These are phyloP conservation scores for Strigamia crassipes DNA, from an alignment of 2,888 invertebrate genomes.

Conservation along the genomic window DNA sequence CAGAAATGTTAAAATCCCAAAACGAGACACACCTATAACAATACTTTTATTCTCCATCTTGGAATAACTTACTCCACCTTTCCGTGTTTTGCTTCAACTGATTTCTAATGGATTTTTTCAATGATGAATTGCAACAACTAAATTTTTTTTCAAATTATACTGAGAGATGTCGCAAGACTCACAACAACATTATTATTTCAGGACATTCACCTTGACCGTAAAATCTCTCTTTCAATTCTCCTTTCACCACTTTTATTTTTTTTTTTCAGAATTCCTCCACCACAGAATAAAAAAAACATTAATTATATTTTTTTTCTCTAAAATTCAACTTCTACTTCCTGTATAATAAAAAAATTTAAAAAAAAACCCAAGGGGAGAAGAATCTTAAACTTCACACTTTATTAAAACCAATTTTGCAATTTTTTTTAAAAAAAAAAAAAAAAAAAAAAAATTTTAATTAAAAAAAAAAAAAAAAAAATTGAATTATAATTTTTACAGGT, in stretches of 20 bases:
- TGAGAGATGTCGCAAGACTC: not conserved
- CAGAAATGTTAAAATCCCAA: not conserved
- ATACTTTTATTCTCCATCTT: not conserved
- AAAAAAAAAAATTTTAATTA: too few relatives aligned
- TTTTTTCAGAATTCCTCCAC: not conserved
- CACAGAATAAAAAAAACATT: not conserved
- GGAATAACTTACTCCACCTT: not conserved
- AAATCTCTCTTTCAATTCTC: not conserved
- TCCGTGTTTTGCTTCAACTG: not conserved
- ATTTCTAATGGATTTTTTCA: not conserved
- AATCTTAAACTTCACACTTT: not conserved
- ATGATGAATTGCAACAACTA: not conserved
- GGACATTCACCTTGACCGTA: constrained; percentile 3
- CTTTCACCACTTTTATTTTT: not conserved
- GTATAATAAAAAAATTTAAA: not conserved
- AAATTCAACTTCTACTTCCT: not conserved
- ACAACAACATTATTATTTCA: not conserved
- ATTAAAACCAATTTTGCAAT: too few relatives aligned
- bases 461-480: too few relatives aligned
- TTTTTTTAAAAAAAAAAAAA: too few relatives aligned
- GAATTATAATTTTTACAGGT: too few relatives aligned
- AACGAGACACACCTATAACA: not conserved
- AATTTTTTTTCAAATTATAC: not conserved
- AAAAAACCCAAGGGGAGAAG: not conserved
- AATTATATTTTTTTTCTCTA: not conserved